Conservation (phyloP, 2,797 vertebrate species). For the Notolabrus celidotus region DNA sequence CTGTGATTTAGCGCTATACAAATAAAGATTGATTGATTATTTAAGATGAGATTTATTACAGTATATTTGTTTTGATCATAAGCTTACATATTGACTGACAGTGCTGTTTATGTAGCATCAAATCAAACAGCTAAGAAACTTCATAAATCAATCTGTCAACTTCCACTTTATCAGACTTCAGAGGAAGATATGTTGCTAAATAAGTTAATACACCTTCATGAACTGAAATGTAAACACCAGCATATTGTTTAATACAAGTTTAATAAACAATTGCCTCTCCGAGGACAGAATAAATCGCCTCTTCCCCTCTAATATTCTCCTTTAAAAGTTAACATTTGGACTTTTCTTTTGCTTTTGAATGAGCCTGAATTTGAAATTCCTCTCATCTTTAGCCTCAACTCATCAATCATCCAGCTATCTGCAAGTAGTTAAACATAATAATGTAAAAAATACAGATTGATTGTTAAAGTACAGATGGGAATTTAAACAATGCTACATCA, state of each 20-base stretch:
- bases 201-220: neutral
- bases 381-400: neutral
- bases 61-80: neutral
- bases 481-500: neutral
- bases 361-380: neutral
- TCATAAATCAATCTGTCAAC: neutral
- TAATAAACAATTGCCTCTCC: too few relatives aligned
- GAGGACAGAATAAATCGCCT: too few relatives aligned
- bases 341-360: neutral
- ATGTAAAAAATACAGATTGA: too few relatives aligned
- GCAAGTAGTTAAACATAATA: too few relatives aligned
- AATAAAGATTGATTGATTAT: too few relatives aligned
- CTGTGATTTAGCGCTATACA: too few relatives aligned
- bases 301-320: too few relatives aligned
- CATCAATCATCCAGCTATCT: too few relatives aligned
- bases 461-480: neutral
- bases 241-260: too few relatives aligned
- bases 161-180: neutral
- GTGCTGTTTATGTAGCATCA: neutral
- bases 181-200: neutral
- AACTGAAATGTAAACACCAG: too few relatives aligned
- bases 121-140: neutral
- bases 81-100: neutral
- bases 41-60: too few relatives aligned
- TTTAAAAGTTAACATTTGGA: too few relatives aligned